These are phyloP conservation scores for Clunio marinus DNA, from an alignment of 2,888 invertebrate genomes.

Conservation along the genomic window DNA sequence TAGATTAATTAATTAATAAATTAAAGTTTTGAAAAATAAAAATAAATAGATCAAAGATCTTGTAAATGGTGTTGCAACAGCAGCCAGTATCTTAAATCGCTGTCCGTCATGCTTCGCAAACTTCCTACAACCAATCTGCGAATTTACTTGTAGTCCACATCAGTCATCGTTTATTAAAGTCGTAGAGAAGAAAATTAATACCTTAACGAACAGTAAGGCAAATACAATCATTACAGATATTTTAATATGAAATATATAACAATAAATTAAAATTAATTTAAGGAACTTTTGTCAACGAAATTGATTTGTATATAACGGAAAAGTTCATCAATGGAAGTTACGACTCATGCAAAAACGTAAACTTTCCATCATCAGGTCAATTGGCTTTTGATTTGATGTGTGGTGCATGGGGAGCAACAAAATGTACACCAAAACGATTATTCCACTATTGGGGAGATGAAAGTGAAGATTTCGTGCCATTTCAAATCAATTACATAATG, in stretches of 20 bases:
- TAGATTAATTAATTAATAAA: slow-evolving; percentile 50
- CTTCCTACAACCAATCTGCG: slow-evolving; percentile 76
- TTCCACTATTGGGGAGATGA: slow-evolving; percentile 67
- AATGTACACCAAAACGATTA: slow-evolving; percentile 69
- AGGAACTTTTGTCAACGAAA: slow-evolving; percentile 53
- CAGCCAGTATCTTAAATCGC: slow-evolving; percentile 64
- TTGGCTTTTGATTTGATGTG: slow-evolving; percentile 80
- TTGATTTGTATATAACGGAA: slow-evolving; percentile 67
- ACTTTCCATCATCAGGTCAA: slow-evolving; percentile 72
- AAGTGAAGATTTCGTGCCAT: slow-evolving; percentile 61
- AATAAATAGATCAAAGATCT: no score
- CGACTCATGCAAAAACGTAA: slow-evolving; percentile 76
- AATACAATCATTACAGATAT: no score
- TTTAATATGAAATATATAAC: no score
- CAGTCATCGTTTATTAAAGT: slow-evolving; percentile 68
- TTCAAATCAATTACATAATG: slow-evolving; percentile 68
- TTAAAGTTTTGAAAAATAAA: no score
- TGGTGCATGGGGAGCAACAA: slow-evolving; percentile 64
- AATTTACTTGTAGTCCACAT: slow-evolving; percentile 72
- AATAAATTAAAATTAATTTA: slow-evolving; percentile 40
- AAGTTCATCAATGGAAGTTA: slow-evolving; percentile 69
- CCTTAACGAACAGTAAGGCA: neutral
- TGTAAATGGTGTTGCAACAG: no score
- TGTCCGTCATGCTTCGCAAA: slow-evolving; percentile 88
- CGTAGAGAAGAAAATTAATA: neutral